Conservation (phyloP, 2,113 vertebrate genomes). For the Neogobius melanostomus region DNA sequence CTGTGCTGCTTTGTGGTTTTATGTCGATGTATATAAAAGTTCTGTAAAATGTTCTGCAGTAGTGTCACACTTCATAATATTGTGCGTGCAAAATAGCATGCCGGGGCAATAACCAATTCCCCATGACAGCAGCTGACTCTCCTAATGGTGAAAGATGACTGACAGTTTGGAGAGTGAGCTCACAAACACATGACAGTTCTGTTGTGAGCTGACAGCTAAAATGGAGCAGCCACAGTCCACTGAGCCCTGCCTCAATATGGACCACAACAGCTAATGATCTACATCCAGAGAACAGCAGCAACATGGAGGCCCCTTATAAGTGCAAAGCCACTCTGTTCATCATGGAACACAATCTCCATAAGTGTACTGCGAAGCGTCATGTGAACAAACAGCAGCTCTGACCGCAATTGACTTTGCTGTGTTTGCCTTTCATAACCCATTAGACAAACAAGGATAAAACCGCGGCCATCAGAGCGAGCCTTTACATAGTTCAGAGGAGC, state of each 20-base stretch:
- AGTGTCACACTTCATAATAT: background rate
- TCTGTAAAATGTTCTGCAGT: too few relatives aligned
- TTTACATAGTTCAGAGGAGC: background rate
- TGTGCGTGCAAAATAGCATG: background rate
- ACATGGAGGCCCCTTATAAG: constrained; percentile 13
- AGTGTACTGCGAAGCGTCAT: background rate
- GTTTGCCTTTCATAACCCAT: constrained; percentile 13
- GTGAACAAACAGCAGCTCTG: background rate
- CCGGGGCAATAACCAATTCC: background rate
- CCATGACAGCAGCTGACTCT: background rate
- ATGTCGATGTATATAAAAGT: too few relatives aligned
- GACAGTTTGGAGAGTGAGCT: background rate
- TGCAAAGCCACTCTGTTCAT: constrained; percentile 12
- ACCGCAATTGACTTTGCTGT: constrained; percentile 39
- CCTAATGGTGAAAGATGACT: constrained; percentile 3
- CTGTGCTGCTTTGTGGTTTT: too few relatives aligned
- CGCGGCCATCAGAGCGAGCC: background rate
- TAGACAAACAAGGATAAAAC: background rate
- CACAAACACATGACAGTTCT: background rate
- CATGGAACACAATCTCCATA: constrained; percentile 15
- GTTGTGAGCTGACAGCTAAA: constrained; percentile 11
- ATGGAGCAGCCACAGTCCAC: constrained; percentile 1
- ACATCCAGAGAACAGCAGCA: background rate
- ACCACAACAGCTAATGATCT: constrained; percentile 21
- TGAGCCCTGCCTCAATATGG: background rate